Evolutionary conservation across 2,888 invertebrate genomes (phyloP).

Genomic region (Steromphala cineraria): DNA sequence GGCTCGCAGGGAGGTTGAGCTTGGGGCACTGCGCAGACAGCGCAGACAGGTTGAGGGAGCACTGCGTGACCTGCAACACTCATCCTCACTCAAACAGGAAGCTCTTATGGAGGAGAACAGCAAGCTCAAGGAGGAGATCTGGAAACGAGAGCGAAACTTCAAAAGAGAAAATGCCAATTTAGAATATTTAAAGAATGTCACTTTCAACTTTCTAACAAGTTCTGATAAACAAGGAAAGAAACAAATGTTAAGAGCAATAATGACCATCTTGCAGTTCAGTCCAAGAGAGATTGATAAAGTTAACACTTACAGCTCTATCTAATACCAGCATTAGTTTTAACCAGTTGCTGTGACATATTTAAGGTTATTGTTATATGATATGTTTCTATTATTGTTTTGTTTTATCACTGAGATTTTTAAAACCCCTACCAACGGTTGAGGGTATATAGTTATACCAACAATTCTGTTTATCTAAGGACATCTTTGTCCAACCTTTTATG

Average conservation of each 20-base stretch:
- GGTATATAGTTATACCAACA: too few species aligned
- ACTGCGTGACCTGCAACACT: slow-evolving; percentile 78
- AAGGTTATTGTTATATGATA: too few species aligned
- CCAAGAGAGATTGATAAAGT: slow-evolving; percentile 81
- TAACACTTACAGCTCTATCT: not conserved
- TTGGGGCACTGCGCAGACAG: slow-evolving; percentile 83
- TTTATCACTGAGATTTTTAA: too few species aligned
- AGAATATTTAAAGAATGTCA: slow-evolving; percentile 93
- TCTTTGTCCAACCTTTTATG: too few species aligned
- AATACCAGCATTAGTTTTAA: too few species aligned
- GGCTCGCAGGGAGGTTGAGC: slow-evolving; percentile 87
- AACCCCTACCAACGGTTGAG: too few species aligned
- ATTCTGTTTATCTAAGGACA: too few species aligned
- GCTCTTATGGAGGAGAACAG: slow-evolving; percentile 77
- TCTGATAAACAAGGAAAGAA: slow-evolving; percentile 82
- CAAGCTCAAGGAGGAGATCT: slow-evolving; percentile 77
- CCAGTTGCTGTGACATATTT: too few species aligned
- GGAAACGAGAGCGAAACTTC: slow-evolving; percentile 74
- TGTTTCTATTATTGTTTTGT: too few species aligned
- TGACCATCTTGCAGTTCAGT: slow-evolving; percentile 89
- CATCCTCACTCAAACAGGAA: slow-evolving; percentile 74
- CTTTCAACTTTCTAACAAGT: slow-evolving; percentile 86
- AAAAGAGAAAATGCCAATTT: slow-evolving; percentile 89
- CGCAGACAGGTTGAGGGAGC: slow-evolving; percentile 80
- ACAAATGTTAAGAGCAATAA: slow-evolving; percentile 93